Conservation (phyloP, 2,888 invertebrate genomes). For the Mimas tiliae region DNA sequence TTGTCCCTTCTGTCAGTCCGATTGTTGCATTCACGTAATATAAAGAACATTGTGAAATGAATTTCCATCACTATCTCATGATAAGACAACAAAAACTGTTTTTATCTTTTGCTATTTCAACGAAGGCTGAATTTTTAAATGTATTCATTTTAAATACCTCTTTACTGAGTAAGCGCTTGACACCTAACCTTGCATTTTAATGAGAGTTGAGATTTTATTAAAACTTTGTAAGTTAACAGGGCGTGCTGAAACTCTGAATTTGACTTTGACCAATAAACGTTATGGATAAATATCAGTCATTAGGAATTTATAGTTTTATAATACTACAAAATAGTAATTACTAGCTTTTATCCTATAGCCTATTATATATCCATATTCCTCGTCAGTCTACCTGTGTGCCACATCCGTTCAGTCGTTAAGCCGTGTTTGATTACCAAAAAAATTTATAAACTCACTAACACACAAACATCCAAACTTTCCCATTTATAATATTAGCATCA, state of each 20-base stretch:
- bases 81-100: slow-evolving; percentile 16
- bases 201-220: slow-evolving; percentile 9
- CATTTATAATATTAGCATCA: too few species aligned
- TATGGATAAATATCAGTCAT: slow-evolving; percentile 3
- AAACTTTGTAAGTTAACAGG: slow-evolving; percentile 11
- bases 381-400: too few species aligned
- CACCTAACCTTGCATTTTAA: slow-evolving; percentile 22
- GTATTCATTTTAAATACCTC: slow-evolving; percentile 11
- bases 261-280: slow-evolving; percentile 17
- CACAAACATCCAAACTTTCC: too few species aligned
- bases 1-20: slow-evolving; percentile 12
- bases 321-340: too few species aligned
- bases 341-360: too few species aligned
- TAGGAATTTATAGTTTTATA: too few species aligned
- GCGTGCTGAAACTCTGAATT: slow-evolving; percentile 3
- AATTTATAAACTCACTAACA: too few species aligned
- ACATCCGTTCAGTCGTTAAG: too few species aligned
- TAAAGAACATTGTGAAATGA: slow-evolving; percentile 22
- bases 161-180: slow-evolving; percentile 18
- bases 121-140: slow-evolving; percentile 10
- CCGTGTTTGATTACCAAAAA: too few species aligned
- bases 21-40: slow-evolving; percentile 4
- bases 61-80: slow-evolving; percentile 18
- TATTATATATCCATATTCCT: too few species aligned
- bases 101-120: slow-evolving; percentile 14